phyloP scores from a whole-genome alignment of 2,113 vertebrate species.

The Paramormyrops kingsleyae region DNA sequence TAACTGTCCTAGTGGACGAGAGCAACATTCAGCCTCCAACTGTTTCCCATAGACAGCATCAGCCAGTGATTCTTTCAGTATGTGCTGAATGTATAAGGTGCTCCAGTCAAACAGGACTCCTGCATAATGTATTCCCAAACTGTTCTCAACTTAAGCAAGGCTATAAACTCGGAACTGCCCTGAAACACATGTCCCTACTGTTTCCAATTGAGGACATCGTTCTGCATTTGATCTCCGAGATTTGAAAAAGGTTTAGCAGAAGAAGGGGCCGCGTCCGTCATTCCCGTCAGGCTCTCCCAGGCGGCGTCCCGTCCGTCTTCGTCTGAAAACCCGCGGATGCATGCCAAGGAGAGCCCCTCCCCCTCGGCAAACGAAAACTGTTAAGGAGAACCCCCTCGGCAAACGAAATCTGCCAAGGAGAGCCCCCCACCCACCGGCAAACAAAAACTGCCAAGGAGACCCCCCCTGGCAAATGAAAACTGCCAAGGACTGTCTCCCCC shows the following conservation, averaged over 20 bases:
- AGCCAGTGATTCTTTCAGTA: slow-evolving; percentile 19
- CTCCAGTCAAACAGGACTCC: slow-evolving; percentile 22
- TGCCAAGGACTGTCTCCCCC: neutral
- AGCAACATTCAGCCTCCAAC: neutral
- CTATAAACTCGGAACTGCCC: slow-evolving; percentile 31
- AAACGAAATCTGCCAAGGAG: neutral
- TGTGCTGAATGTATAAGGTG: slow-evolving; percentile 31
- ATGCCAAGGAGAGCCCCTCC: neutral
- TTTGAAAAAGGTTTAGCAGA: slow-evolving; percentile 34
- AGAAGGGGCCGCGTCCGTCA: neutral
- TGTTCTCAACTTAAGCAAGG: slow-evolving; percentile 32
- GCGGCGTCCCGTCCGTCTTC: neutral
- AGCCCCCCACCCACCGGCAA: neutral
- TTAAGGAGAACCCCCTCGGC: too few species aligned
- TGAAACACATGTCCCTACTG: slow-evolving; percentile 32
- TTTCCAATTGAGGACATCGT: slow-evolving; percentile 38
- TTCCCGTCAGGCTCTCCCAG: slow-evolving; percentile 10
- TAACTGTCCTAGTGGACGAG: neutral
- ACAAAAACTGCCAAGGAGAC: too few species aligned
- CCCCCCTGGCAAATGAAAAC: neutral
- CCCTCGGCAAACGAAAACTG: neutral
- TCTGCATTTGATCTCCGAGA: slow-evolving; percentile 28
- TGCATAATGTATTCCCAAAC: slow-evolving; percentile 34
- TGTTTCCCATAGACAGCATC: slow-evolving; percentile 14
- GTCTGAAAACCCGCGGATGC: neutral